Evolutionary conservation across 2,888 invertebrate species (phyloP).

Genomic region (Cephus rjabovi): DNA sequence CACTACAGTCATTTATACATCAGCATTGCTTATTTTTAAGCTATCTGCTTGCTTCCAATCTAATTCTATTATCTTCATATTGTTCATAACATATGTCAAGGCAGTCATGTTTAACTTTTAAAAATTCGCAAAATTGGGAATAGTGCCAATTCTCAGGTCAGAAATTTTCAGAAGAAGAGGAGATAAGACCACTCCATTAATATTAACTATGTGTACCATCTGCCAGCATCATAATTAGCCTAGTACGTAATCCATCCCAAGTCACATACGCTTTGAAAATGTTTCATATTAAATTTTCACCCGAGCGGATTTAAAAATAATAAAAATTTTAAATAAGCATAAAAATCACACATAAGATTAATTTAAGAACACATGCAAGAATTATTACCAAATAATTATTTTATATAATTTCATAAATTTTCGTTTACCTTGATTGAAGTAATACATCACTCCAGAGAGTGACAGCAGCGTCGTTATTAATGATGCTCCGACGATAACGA

Average conservation of each 20-base stretch:
- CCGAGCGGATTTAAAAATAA: not conserved
- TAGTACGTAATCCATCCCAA: not conserved
- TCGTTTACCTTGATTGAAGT: slow-evolving; percentile 56
- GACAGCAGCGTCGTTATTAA: slow-evolving; percentile 47
- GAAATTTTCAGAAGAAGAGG: not conserved
- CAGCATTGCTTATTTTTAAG: not conserved
- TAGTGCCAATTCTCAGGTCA: not conserved
- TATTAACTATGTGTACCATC: slow-evolving; percentile 5
- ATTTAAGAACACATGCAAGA: not conserved
- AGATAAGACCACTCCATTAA: slow-evolving; percentile 3
- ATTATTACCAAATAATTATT: not conserved
- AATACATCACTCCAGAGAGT: slow-evolving; percentile 57
- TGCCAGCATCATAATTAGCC: not conserved
- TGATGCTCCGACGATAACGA: slow-evolving; percentile 47
- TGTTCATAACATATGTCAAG: not conserved
- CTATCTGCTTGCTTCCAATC: not conserved
- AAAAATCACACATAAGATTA: not conserved
- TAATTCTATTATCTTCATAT: not conserved
- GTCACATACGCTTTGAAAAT: not conserved
- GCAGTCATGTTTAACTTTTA: not conserved
- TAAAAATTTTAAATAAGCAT: not conserved
- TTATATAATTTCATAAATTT: slow-evolving; percentile 21
- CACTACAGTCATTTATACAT: not conserved
- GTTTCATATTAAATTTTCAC: not conserved
- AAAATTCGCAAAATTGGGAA: not conserved